Conservation (phyloP, 2,888 invertebrate genomes). For the Volucella inflata region DNA sequence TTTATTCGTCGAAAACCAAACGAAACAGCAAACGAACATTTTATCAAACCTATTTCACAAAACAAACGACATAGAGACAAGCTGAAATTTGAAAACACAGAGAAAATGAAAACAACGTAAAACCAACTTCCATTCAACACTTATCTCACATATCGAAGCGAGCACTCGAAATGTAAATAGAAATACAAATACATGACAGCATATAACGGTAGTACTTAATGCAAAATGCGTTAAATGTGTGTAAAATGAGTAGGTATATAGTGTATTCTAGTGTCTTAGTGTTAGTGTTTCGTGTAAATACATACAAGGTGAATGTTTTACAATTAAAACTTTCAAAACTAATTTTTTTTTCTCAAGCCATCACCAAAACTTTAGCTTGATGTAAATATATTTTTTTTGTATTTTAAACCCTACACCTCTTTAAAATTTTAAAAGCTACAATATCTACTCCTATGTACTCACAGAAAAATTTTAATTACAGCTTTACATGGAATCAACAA, state of each 20-base stretch:
- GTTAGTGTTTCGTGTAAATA: constrained; percentile 67
- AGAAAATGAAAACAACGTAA: not conserved
- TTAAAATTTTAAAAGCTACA: constrained; percentile 34
- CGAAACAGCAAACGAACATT: not conserved
- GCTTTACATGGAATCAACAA: constrained; percentile 59
- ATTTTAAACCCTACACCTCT: constrained; percentile 61
- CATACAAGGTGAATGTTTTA: constrained; percentile 27
- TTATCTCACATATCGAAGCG: constrained; percentile 60
- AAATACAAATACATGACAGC: constrained; percentile 53
- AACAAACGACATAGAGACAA: constrained; percentile 59
- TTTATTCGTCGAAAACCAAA: not conserved
- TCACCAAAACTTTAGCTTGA: constrained; percentile 54
- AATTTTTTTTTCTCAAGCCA: constrained; percentile 51
- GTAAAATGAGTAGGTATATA: constrained; percentile 38
- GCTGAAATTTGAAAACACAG: constrained; percentile 12
- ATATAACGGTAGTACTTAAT: constrained; percentile 49
- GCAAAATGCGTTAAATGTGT: constrained; percentile 56
- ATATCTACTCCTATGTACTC: constrained; percentile 64
- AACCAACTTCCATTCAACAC: constrained; percentile 29
- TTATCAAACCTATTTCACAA: constrained; percentile 27
- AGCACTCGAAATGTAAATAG: constrained; percentile 29
- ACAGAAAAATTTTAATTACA: constrained; percentile 50
- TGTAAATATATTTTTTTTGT: constrained; percentile 4
- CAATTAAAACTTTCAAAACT: constrained; percentile 20
- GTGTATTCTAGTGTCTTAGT: constrained; percentile 47